Percentiles rank a stretch among this genome's conserved stretches.
Evolutionary conservation across 2,888 invertebrate genomes (phyloP).

Genomic region (Alentia gelatinosa): DNA sequence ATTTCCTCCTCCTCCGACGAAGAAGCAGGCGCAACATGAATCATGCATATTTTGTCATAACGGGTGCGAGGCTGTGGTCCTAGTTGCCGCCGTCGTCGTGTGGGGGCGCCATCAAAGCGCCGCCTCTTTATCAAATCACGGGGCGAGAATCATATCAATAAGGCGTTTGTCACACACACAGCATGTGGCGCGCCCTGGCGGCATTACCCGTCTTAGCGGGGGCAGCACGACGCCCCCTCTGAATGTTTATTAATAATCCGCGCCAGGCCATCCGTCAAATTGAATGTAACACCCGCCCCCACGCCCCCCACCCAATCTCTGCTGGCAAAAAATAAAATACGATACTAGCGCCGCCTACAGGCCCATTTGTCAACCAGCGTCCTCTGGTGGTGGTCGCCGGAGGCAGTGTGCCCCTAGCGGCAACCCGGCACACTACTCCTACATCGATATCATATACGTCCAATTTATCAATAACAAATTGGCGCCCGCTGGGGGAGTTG

Average conservation of each 20-base stretch:
- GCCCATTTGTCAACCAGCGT: constrained; percentile 3
- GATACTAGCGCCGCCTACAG: not conserved
- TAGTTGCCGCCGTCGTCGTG: not conserved
- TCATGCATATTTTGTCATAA: not conserved
- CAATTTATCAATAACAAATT: constrained; percentile 49
- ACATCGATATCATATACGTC: constrained; percentile 43
- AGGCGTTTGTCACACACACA: constrained; percentile 32
- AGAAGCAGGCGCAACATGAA: not conserved
- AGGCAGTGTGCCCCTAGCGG: not conserved
- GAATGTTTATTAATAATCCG: constrained; percentile 47
- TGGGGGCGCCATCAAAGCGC: not conserved
- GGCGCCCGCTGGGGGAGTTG: not conserved
- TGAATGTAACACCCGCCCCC: not conserved
- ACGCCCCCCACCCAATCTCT: not conserved
- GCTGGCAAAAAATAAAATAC: not conserved
- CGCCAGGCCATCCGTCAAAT: constrained; percentile 11
- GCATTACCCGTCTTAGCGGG: constrained; percentile 12
- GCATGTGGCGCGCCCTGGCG: not conserved
- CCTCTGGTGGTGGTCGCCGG: not conserved
- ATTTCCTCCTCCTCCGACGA: not conserved
- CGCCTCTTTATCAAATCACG: constrained; percentile 32
- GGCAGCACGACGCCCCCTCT: not conserved
- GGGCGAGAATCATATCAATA: constrained; percentile 40
- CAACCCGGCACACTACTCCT: not conserved
- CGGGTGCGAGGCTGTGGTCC: not conserved